These are phyloP conservation scores for Meganola albula DNA, from an alignment of 2,888 invertebrate genomes.

Conservation along the genomic window DNA sequence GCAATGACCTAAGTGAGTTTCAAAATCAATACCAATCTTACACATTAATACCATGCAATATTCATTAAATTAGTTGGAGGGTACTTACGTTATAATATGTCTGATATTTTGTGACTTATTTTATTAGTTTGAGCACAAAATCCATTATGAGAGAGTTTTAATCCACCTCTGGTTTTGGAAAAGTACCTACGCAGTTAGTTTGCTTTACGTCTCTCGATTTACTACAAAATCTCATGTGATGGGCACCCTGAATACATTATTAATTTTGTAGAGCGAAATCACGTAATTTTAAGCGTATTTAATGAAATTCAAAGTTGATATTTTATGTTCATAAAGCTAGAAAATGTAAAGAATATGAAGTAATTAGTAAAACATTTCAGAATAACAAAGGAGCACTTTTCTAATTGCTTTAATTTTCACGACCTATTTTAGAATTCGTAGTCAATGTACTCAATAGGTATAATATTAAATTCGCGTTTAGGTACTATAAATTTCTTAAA, in stretches of 20 bases:
- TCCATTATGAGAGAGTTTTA: slow-evolving; percentile 41
- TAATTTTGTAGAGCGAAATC: neutral
- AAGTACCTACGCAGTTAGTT: slow-evolving; percentile 26
- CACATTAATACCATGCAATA: too few relatives aligned
- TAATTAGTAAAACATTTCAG: too few relatives aligned
- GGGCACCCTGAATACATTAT: slow-evolving; percentile 14
- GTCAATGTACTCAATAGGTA: slow-evolving; percentile 17
- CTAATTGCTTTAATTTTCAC: slow-evolving; percentile 16
- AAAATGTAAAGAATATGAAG: too few relatives aligned
- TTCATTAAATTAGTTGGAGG: too few relatives aligned
- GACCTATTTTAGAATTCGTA: too few relatives aligned
- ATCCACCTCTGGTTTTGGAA: slow-evolving; percentile 29
- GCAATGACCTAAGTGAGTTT: too few relatives aligned
- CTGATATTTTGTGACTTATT: slow-evolving; percentile 18
- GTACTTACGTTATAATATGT: neutral
- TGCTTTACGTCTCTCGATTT: slow-evolving; percentile 34
- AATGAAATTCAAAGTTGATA: too few relatives aligned
- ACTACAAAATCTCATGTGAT: slow-evolving; percentile 29
- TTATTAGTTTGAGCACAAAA: slow-evolving; percentile 34
- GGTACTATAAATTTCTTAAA: too few relatives aligned
- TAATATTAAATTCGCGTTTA: too few relatives aligned
- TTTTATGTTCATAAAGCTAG: too few relatives aligned
- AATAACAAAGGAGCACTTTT: too few relatives aligned
- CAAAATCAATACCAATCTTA: too few relatives aligned
- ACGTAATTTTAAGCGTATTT: neutral